Evolutionary conservation across 2,888 invertebrate genomes (phyloP).

Genomic region (Protophormia terraenovae): DNA sequence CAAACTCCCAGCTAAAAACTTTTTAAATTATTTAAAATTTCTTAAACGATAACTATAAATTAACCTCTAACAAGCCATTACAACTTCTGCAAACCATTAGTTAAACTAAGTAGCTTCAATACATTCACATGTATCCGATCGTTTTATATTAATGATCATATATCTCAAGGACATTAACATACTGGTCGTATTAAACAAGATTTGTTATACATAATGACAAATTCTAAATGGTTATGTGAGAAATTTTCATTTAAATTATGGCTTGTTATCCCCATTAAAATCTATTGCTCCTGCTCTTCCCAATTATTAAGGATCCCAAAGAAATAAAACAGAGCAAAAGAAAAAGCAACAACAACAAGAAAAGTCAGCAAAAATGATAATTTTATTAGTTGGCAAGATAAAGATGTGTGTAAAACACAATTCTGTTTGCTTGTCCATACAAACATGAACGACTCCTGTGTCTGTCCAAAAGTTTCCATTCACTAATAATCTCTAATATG

Average conservation of each 20-base stretch:
- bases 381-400: constrained; percentile 66
- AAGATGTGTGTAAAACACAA: constrained; percentile 71
- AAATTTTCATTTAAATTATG: constrained; percentile 28
- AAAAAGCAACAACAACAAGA: neutral
- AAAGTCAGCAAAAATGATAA: constrained; percentile 57
- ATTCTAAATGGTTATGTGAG: constrained; percentile 32
- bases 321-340: neutral
- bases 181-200: constrained; percentile 40
- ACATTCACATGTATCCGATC: constrained; percentile 15
- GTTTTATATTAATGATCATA: constrained; percentile 27
- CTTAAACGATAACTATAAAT: neutral
- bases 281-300: constrained; percentile 10
- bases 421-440: constrained; percentile 69
- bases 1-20: too few relatives aligned
- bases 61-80: constrained; percentile 1
- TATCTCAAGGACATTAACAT: constrained; percentile 37
- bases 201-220: constrained; percentile 57
- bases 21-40: neutral
- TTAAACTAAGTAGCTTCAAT: constrained; percentile 25
- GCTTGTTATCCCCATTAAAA: constrained; percentile 17
- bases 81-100: constrained; percentile 35
- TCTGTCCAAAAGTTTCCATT: constrained; percentile 61
- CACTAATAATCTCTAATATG: constrained; percentile 78
- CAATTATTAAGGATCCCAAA: neutral
- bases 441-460: constrained; percentile 42